Evolutionary conservation across 2,797 vertebrate genomes (phyloP).

Genomic region (Glyptemys insculpta): DNA sequence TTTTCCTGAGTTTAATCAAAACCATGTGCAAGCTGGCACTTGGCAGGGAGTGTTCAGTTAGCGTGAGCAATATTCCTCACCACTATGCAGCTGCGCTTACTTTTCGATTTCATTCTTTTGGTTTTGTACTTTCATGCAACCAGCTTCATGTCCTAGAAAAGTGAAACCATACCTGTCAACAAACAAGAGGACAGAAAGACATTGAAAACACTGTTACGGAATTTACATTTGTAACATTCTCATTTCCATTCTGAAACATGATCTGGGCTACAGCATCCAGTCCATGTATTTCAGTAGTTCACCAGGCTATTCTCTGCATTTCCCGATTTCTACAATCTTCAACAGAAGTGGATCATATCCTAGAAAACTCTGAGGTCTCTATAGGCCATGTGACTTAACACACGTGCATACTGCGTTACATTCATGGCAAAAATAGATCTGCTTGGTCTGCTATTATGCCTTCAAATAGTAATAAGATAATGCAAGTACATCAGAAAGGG

Average conservation of each 20-base stretch:
- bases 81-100: constrained; percentile 82
- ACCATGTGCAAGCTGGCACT: rapidly evolving
- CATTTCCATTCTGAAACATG: neutral
- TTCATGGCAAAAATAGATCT: neutral
- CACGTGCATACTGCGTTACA: neutral
- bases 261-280: neutral
- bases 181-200: constrained; percentile 79
- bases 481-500: neutral
- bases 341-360: neutral
- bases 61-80: neutral
- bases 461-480: neutral
- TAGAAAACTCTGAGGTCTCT: neutral
- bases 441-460: neutral
- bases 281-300: neutral
- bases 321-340: neutral
- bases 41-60: neutral
- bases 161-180: constrained; percentile 94
- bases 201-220: constrained; percentile 65
- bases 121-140: constrained; percentile 92
- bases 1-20: neutral
- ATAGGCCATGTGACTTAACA: neutral
- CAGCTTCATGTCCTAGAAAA: constrained; percentile 92
- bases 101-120: constrained; percentile 90
- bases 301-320: neutral
- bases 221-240: neutral